Evolutionary conservation across 1,140 invertebrate genomes (phyloP).

Genomic region (Rhagoletis pomonella): DNA sequence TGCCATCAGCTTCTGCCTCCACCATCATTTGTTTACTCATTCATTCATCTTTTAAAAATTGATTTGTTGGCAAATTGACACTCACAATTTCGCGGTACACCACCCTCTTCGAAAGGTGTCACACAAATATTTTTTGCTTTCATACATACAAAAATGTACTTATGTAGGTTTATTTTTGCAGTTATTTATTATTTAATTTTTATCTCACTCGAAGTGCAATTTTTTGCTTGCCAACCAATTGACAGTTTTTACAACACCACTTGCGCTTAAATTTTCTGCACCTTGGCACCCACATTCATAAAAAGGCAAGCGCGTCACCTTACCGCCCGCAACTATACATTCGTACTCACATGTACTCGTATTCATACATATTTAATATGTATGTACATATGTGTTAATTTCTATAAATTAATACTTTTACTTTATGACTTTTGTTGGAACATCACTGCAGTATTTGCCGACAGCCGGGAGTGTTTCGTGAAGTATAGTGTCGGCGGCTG

Average conservation of each 20-base stretch:
- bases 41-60: conserved; percentile 22
- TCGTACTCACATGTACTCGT: neutral
- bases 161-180: neutral
- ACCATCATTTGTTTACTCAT: neutral
- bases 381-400: neutral
- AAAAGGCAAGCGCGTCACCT: no score
- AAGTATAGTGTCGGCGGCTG: neutral
- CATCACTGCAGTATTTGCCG: neutral
- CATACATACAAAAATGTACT: neutral
- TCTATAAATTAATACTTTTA: conserved; percentile 28
- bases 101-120: neutral
- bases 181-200: conserved; percentile 45
- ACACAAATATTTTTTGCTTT: neutral
- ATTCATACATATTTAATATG: neutral
- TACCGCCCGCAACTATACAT: no score
- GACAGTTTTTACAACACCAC: conserved; percentile 30
- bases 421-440: neutral
- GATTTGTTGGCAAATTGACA: conserved; percentile 38
- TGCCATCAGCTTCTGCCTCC: neutral
- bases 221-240: neutral
- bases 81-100: neutral
- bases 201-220: conserved; percentile 27
- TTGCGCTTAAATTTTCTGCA: conserved; percentile 30
- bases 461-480: neutral
- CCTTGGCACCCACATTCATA: conserved; percentile 27